phyloP scores from a whole-genome alignment of 2,888 invertebrate genomes.

The Xylophagus ater region DNA sequence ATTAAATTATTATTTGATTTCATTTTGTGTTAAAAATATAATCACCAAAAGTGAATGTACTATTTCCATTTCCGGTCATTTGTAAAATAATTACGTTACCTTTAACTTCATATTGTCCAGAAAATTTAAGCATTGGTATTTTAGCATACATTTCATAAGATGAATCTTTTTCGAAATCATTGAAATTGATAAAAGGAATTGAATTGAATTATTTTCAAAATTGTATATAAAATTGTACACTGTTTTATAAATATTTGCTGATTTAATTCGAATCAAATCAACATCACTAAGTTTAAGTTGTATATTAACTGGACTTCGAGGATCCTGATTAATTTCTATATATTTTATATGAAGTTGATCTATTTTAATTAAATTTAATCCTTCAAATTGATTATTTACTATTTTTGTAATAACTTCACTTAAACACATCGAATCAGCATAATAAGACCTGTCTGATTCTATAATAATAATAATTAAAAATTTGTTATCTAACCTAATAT shows the following conservation, averaged over 20 bases:
- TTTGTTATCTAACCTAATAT: too few relatives aligned
- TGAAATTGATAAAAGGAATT: slow-evolving; percentile 15
- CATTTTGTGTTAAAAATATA: too few relatives aligned
- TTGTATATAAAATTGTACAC: slow-evolving; percentile 20
- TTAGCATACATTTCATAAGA: slow-evolving; percentile 21
- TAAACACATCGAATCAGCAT: slow-evolving; percentile 16
- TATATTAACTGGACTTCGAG: slow-evolving; percentile 31
- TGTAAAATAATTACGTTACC: slow-evolving; percentile 30
- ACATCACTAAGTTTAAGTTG: slow-evolving; percentile 29
- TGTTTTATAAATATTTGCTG: slow-evolving; percentile 17
- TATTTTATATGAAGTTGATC: slow-evolving; percentile 32
- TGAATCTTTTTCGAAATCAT: slow-evolving; percentile 23
- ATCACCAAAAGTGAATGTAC: slow-evolving; percentile 25
- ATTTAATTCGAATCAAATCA: slow-evolving; percentile 26
- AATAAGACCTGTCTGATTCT: slow-evolving; percentile 16
- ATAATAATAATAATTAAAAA: slow-evolving; percentile 3
- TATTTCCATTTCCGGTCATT: slow-evolving; percentile 27
- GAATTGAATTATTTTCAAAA: background rate
- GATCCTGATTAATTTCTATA: slow-evolving; percentile 26
- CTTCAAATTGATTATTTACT: slow-evolving; percentile 6
- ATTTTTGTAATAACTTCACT: slow-evolving; percentile 11
- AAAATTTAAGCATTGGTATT: slow-evolving; percentile 23
- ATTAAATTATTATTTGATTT: background rate
- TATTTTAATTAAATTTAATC: slow-evolving; percentile 25
- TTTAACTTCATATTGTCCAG: slow-evolving; percentile 28